Conservation (phyloP, 1,140 invertebrate species). For the Adelges cooleyi region DNA sequence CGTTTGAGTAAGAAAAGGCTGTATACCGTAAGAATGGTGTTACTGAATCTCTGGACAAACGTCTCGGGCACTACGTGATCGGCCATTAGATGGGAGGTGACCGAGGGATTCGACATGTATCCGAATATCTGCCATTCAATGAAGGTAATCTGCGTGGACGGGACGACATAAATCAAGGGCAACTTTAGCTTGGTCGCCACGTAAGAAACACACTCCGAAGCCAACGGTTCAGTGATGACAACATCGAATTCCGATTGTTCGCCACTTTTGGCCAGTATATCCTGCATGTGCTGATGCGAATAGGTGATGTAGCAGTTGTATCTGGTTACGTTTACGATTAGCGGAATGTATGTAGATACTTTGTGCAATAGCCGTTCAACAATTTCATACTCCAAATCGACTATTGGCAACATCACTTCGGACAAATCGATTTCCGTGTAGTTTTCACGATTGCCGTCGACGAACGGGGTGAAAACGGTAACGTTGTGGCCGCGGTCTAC, state of each 20-base stretch:
- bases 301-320: background rate
- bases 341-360: background rate
- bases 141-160: slow-evolving; percentile 32
- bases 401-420: background rate
- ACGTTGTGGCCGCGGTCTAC: slow-evolving; percentile 36
- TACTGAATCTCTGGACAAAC: background rate
- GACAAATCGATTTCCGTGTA: background rate
- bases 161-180: slow-evolving; percentile 38
- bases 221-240: slow-evolving; percentile 32
- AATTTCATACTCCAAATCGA: background rate
- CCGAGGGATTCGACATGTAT: background rate
- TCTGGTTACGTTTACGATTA: background rate
- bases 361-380: background rate
- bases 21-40: background rate
- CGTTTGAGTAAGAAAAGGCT: background rate
- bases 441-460: background rate
- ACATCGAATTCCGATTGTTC: slow-evolving; percentile 30
- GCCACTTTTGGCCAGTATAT: background rate
- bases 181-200: slow-evolving; percentile 38
- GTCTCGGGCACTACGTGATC: background rate
- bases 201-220: slow-evolving; percentile 30
- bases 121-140: background rate
- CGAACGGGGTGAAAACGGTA: slow-evolving; percentile 32
- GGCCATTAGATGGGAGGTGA: background rate
- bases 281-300: background rate